Base-by-base conservation (phyloP, 2,888 invertebrate species). In the Cylloceria caligata region DNA sequence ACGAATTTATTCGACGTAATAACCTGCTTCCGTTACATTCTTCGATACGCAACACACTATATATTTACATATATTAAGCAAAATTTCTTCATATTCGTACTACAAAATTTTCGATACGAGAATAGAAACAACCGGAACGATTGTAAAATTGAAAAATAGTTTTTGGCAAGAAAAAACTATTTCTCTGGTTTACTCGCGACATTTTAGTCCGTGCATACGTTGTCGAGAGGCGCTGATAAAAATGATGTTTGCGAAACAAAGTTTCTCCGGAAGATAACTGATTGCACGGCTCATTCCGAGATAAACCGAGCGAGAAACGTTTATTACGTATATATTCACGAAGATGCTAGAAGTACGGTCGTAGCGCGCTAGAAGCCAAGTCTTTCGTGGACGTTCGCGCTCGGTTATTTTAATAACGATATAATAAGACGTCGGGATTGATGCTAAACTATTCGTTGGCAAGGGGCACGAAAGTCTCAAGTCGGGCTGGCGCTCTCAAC, bases 401-500 rank as follows among this genome's bases (percentile, higher is more conserved):
- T 64, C 88, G 89, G 91, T 92, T 92, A 92, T 92, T 92, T 92
- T 92, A 92, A 92, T 92, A 92, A 92, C 91, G 92, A 91, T 92
- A 92, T 92, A 92, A 92, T 92, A 92, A 92, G 92, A 92, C 92
- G 90, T 91, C 89, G 90, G 90, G 90, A 92, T 92, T 92, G 92
- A 92, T 91, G 92, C 89, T 91, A 87, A 91, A 92, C 91, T 92
- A 92, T 92, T 92, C 88, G 92, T 89, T 91, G 92, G 92, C 92
- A 92, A 87, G 88, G 88, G 87, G 87, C 89, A 87, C 90, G 87
- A 88, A 89, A 90, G 89, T 85, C 78, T 75, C 62, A 39, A 36
- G 69, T 21, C 27, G n/a, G n/a, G 11, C 75, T 81, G 64, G 67
- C 77, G 69, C 67, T 79, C 60, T 39, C 60, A 78, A 68, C 65